These are phyloP conservation scores for Chromobotia macracanthus DNA, from an alignment of 2,797 vertebrate species.

Conservation along the genomic window DNA sequence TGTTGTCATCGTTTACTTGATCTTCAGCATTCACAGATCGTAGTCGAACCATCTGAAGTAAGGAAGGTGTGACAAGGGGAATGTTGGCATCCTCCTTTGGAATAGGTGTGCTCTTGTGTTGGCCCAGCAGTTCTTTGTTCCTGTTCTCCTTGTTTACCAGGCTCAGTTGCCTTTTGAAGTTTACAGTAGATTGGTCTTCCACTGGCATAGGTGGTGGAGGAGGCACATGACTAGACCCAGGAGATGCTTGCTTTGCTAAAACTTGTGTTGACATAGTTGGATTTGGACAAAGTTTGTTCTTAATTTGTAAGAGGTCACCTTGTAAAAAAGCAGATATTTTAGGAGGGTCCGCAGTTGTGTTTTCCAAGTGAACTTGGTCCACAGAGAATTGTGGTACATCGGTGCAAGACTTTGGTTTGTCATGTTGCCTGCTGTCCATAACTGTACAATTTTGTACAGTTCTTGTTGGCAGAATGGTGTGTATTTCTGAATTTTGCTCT, in stretches of 20 bases:
- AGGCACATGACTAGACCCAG: slow-evolving; percentile 46
- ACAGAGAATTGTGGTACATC: slow-evolving; percentile 18
- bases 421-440: background rate
- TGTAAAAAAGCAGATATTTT: slow-evolving; percentile 40
- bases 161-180: slow-evolving; percentile 73
- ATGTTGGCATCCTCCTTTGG: slow-evolving; percentile 88
- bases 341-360: slow-evolving; percentile 12
- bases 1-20: slow-evolving; percentile 63
- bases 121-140: slow-evolving; percentile 76
- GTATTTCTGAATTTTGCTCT: slow-evolving; percentile 22
- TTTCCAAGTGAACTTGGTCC: background rate
- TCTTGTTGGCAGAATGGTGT: slow-evolving; percentile 28
- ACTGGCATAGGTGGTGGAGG: slow-evolving; percentile 56
- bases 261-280: slow-evolving; percentile 50
- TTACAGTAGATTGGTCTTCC: slow-evolving; percentile 68
- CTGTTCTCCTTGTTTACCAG: slow-evolving; percentile 66
- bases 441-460: background rate
- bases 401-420: slow-evolving; percentile 16
- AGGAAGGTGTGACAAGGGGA: slow-evolving; percentile 91
- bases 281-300: slow-evolving; percentile 36
- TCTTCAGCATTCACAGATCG: slow-evolving; percentile 83
- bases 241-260: slow-evolving; percentile 53
- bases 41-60: slow-evolving; percentile 95
- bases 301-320: background rate
- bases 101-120: slow-evolving; percentile 76